A percentile compares a stretch with the other conserved stretches of the same genome.
Conservation (phyloP, 2,888 invertebrate species). For the Ormyrus labotus region DNA sequence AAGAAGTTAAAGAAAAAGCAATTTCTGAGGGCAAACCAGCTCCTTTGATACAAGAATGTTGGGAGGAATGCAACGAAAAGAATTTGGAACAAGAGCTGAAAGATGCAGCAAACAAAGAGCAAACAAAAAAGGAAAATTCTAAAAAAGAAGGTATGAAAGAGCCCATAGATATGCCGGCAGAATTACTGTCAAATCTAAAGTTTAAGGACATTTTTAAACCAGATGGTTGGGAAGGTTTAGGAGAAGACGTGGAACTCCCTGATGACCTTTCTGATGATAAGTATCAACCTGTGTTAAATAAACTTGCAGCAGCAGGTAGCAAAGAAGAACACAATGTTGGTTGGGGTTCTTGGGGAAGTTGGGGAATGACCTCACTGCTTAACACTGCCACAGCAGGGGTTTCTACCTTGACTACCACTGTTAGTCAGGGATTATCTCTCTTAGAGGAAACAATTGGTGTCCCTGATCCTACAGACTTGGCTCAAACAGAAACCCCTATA, state of each 20-base stretch:
- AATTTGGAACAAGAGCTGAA: slow-evolving; percentile 50
- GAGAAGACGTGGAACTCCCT: slow-evolving; percentile 66
- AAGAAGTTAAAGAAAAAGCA: slow-evolving; percentile 35
- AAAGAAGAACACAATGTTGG: slow-evolving; percentile 57
- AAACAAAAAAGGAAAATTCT: slow-evolving; percentile 22
- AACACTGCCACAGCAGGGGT: slow-evolving; percentile 87
- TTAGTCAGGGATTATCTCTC: slow-evolving; percentile 88
- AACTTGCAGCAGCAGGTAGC: slow-evolving; percentile 68
- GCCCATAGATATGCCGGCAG: slow-evolving; percentile 63
- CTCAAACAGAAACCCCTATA: slow-evolving; percentile 70
- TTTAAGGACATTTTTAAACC: slow-evolving; percentile 71
- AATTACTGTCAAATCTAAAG: slow-evolving; percentile 70
- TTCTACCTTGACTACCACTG: slow-evolving; percentile 86
- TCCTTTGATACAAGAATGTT: slow-evolving; percentile 54
- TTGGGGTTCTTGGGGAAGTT: slow-evolving; percentile 83
- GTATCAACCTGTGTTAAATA: slow-evolving; percentile 67
- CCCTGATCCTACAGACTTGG: slow-evolving; percentile 88
- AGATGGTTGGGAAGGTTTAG: slow-evolving; percentile 75
- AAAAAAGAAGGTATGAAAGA: slow-evolving; percentile 11
- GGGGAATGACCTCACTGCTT: slow-evolving; percentile 86
- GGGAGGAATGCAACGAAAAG: slow-evolving; percentile 56
- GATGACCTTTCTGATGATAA: slow-evolving; percentile 70
- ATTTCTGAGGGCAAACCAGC: slow-evolving; percentile 40
- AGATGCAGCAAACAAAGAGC: slow-evolving; percentile 41
- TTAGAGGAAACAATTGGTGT: slow-evolving; percentile 90